Conservation (phyloP, 2,797 vertebrate genomes). For the Gymnoscopelus braueri region DNA sequence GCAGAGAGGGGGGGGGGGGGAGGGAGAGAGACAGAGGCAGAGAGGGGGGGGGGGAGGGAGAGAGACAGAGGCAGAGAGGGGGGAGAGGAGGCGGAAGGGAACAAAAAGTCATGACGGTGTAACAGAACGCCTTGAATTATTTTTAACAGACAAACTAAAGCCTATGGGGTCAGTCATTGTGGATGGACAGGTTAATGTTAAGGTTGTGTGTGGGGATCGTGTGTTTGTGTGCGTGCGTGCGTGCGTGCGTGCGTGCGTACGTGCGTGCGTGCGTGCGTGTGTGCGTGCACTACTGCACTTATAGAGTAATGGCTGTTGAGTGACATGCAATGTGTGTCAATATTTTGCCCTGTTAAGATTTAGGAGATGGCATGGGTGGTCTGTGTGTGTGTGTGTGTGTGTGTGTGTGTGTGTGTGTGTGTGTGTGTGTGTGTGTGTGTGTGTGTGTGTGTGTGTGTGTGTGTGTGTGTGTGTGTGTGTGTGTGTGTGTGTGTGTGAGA, state of each 20-base stretch:
- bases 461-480: not conserved
- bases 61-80: not conserved
- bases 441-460: conserved; percentile 2
- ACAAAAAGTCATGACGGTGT: no score
- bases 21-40: conserved; percentile 2
- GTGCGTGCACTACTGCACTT: conserved; percentile 21
- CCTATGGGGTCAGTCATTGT: no score
- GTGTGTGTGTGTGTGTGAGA: not conserved
- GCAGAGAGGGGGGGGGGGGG: conserved; percentile 1
- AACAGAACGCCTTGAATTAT: no score
- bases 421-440: conserved; percentile 9
- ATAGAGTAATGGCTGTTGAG: conserved; percentile 41
- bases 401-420: not conserved
- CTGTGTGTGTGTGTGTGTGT: conserved; percentile 1
- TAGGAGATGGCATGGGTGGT: conserved; percentile 43
- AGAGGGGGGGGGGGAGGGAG: not conserved
- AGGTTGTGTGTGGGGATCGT: no score
- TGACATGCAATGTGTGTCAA: conserved; percentile 60
- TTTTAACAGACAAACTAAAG: no score
- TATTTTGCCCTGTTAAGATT: conserved; percentile 53
- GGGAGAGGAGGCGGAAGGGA: conserved; percentile 4
- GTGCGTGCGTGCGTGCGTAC: not conserved
- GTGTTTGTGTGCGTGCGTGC: conserved; percentile 9
- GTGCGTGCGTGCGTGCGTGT: conserved; percentile 14
- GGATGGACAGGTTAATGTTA: no score